Evolutionary conservation across 2,797 vertebrate species (phyloP).

Genomic region (Squalus acanthias): DNA sequence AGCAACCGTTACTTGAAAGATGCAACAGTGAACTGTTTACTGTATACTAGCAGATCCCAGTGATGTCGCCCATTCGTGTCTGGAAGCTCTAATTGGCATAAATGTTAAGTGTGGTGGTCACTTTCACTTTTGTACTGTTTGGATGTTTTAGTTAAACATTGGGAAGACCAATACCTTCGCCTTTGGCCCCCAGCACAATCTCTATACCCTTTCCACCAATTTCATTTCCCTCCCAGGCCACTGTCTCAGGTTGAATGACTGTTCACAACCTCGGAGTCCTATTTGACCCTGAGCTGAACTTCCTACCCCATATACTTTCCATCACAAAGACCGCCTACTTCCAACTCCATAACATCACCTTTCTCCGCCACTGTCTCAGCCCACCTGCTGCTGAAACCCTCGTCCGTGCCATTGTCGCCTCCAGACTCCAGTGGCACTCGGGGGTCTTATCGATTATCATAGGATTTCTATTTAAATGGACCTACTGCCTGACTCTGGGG

Average conservation of each 20-base stretch:
- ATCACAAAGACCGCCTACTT: neutral
- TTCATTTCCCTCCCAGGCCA: neutral
- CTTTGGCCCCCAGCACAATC: neutral
- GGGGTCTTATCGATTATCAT: neutral
- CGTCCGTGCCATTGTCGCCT: neutral
- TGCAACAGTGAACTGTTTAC: neutral
- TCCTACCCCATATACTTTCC: no score
- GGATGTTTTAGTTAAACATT: neutral
- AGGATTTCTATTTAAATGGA: neutral
- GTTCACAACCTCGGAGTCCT: neutral
- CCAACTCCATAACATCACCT: neutral
- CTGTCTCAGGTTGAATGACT: neutral
- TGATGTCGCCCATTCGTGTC: neutral
- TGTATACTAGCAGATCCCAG: neutral
- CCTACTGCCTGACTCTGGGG: neutral
- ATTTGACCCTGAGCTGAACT: neutral
- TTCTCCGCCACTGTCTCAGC: neutral
- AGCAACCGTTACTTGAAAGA: neutral
- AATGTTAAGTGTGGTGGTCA: neutral
- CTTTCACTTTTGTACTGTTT: neutral
- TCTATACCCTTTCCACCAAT: neutral
- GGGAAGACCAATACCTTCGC: no score
- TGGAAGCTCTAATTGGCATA: neutral
- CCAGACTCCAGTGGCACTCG: neutral
- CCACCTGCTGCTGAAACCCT: neutral